phyloP scores from a whole-genome alignment of 2,888 invertebrate genomes.

The Chrysodeixis includens region DNA sequence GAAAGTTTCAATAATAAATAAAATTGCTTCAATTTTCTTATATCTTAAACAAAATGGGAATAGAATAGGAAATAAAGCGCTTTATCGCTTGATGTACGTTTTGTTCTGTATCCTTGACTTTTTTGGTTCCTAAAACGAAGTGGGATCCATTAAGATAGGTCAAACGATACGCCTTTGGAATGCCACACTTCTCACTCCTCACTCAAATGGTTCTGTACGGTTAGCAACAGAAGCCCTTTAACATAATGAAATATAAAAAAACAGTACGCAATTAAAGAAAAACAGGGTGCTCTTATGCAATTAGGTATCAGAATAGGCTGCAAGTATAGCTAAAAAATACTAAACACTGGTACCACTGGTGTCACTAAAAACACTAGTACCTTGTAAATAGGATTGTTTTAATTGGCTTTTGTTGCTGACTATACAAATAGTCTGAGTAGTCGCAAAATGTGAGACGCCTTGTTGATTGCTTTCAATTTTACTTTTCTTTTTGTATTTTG shows the following conservation, averaged over 20 bases:
- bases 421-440: constrained; percentile 43
- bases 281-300: too few species aligned
- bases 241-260: too few species aligned
- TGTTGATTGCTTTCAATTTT: constrained; percentile 53
- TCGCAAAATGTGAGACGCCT: constrained; percentile 46
- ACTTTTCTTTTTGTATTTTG: constrained; percentile 32
- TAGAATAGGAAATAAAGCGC: constrained; percentile 54
- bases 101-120: constrained; percentile 67
- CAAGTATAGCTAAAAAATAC: too few species aligned
- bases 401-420: background rate
- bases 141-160: constrained; percentile 80
- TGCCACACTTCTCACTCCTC: constrained; percentile 58
- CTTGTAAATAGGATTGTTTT: too few species aligned
- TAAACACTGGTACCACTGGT: too few species aligned
- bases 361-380: too few species aligned
- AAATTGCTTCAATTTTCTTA: too few species aligned
- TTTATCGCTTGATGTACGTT: constrained; percentile 55
- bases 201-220: constrained; percentile 53
- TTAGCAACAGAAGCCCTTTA: too few species aligned
- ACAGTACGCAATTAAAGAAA: too few species aligned
- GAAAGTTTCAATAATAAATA: too few species aligned
- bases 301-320: too few species aligned
- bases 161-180: constrained; percentile 73
- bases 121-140: constrained; percentile 72
- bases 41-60: constrained; percentile 37